phyloP scores from a whole-genome alignment of 2,113 vertebrate species.

The Hippocampus comes region DNA sequence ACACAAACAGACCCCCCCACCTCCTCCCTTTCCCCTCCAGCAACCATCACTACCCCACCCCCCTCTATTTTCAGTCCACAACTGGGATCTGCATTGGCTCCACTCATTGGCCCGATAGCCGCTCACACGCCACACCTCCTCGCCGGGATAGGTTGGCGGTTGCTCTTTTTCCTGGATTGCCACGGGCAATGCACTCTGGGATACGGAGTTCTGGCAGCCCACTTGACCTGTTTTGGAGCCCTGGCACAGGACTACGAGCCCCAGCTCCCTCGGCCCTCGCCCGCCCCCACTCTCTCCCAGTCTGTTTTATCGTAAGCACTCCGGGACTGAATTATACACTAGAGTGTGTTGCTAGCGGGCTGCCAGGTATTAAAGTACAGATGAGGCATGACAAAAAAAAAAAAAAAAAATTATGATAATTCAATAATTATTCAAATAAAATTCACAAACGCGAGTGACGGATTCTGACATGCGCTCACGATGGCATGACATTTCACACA shows the following conservation, averaged over 20 bases:
- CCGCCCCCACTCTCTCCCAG: conserved; percentile 69
- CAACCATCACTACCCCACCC: conserved; percentile 50
- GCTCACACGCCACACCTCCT: conserved; percentile 80
- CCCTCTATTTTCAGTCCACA: conserved; percentile 77
- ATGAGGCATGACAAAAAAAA: conserved; percentile 62
- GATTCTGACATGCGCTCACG: conserved; percentile 27
- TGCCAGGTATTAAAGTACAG: conserved; percentile 81
- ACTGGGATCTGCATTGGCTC: conserved; percentile 66
- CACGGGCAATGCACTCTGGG: conserved; percentile 75
- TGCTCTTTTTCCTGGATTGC: conserved; percentile 74
- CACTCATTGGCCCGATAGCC: conserved; percentile 67
- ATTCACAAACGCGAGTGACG: conserved; percentile 21
- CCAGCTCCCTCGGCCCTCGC: conserved; percentile 59
- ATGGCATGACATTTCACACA: conserved; percentile 49
- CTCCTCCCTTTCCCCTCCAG: conserved; percentile 39
- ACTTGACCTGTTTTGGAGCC: conserved; percentile 56
- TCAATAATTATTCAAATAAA: background rate
- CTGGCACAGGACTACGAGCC: conserved; percentile 72
- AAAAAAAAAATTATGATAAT: conserved; percentile 22
- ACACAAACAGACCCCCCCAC: conserved; percentile 75
- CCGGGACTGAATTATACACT: conserved; percentile 79
- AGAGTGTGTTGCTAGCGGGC: conserved; percentile 77
- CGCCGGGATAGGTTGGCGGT: conserved; percentile 65
- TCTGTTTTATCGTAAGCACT: conserved; percentile 80
- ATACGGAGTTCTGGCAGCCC: conserved; percentile 64